Evolutionary conservation across 2,888 invertebrate species (phyloP).

Genomic region (Plutella xylostella): DNA sequence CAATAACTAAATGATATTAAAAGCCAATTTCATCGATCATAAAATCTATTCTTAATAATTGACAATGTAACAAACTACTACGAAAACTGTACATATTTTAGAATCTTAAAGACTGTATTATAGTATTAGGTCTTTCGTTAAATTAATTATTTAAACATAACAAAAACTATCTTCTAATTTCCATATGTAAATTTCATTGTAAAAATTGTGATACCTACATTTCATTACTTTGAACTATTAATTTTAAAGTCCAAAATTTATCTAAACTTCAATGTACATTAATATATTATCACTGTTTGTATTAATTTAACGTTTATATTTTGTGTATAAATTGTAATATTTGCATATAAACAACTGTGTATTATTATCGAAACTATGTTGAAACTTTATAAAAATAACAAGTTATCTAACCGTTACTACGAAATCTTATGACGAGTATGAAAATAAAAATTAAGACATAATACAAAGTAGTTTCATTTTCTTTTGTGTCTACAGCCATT

Average conservation of each 20-base stretch:
- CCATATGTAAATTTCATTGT: too few relatives aligned
- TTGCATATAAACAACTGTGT: constrained; percentile 28
- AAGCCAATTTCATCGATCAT: too few relatives aligned
- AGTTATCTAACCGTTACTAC: constrained; percentile 61
- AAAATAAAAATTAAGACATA: constrained; percentile 56
- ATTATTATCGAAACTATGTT: constrained; percentile 32
- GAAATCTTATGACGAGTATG: constrained; percentile 65
- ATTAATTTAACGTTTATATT: not conserved
- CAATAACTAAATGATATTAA: not conserved
- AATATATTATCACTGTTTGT: too few relatives aligned
- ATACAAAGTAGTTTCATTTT: too few relatives aligned
- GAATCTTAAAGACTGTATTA: constrained; percentile 64
- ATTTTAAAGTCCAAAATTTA: not conserved
- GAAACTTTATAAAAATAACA: constrained; percentile 41
- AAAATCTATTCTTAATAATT: not conserved
- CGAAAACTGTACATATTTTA: constrained; percentile 49
- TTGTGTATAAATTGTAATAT: constrained; percentile 6
- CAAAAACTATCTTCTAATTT: too few relatives aligned
- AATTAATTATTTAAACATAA: not conserved
- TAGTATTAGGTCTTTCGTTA: not conserved
- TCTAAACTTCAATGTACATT: not conserved
- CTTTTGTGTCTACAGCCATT: too few relatives aligned
- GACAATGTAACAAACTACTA: not conserved
- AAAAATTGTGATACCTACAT: too few relatives aligned
- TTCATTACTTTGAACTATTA: too few relatives aligned